A percentile compares a stretch with the other conserved stretches of the same genome.
These are phyloP conservation scores for Cyanoramphus novaezelandiae DNA, from an alignment of 2,113 vertebrate species.

Conservation along the genomic window DNA sequence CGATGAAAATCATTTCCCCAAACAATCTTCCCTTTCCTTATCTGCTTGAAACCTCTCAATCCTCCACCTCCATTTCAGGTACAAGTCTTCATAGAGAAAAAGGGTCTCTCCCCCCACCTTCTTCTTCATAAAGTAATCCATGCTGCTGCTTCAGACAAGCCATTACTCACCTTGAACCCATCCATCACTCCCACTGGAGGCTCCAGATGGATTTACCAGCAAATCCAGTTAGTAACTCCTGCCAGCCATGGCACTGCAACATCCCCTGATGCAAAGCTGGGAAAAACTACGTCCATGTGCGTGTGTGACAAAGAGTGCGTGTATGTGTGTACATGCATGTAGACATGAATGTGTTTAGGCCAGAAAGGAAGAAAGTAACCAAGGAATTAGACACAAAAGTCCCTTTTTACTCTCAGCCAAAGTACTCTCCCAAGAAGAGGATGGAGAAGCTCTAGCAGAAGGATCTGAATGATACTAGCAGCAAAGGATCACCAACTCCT, in stretches of 20 bases:
- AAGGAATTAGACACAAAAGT: neutral
- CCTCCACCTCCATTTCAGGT: neutral
- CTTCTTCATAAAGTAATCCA: slow-evolving; percentile 70
- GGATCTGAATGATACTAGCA: neutral
- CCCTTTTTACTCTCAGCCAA: neutral
- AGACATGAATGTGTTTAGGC: neutral
- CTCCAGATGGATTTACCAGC: slow-evolving; percentile 76
- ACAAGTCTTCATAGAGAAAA: slow-evolving; percentile 51
- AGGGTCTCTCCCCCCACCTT: neutral
- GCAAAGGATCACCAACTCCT: neutral
- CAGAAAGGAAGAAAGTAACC: neutral
- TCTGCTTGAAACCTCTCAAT: neutral
- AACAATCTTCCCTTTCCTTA: neutral
- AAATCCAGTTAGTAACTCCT: slow-evolving; percentile 74
- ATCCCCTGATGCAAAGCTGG: slow-evolving; percentile 16
- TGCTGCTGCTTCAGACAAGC: slow-evolving; percentile 73
- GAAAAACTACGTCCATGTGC: neutral
- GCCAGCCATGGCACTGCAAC: slow-evolving; percentile 68
- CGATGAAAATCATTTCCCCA: neutral
- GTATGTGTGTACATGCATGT: neutral
- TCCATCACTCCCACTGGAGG: slow-evolving; percentile 60
- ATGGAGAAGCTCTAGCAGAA: neutral
- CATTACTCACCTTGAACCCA: slow-evolving; percentile 72
- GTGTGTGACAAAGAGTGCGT: neutral
- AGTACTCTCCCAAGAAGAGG: neutral